Evolutionary conservation across 2,797 vertebrate species (phyloP).

Genomic region (Neosalanx taihuensis): DNA sequence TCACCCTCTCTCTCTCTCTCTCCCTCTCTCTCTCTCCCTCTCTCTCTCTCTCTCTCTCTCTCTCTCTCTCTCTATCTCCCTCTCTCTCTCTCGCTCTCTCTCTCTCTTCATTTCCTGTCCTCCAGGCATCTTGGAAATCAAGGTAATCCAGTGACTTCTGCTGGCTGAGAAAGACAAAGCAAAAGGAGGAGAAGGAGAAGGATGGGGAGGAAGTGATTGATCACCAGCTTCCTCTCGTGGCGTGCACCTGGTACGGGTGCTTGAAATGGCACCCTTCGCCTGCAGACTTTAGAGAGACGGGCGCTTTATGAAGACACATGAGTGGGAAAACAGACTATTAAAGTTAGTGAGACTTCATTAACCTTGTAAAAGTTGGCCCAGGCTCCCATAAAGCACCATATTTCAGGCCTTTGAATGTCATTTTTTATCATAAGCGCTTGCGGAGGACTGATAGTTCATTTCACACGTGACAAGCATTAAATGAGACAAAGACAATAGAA

Average conservation of each 20-base stretch:
- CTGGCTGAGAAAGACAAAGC: conserved; percentile 48
- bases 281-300: conserved; percentile 57
- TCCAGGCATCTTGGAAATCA: conserved; percentile 47
- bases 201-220: conserved; percentile 51
- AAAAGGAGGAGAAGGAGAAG: conserved; percentile 21
- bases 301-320: conserved; percentile 70
- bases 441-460: conserved; percentile 58
- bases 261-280: conserved; percentile 63
- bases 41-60: conserved; percentile 25
- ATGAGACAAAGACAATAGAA: conserved; percentile 66
- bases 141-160: conserved; percentile 46
- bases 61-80: conserved; percentile 25
- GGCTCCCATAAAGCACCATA: conserved; percentile 59
- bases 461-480: conserved; percentile 62
- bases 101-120: conserved; percentile 42
- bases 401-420: conserved; percentile 56
- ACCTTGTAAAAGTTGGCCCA: conserved; percentile 67
- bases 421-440: conserved; percentile 60
- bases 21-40: conserved; percentile 39
- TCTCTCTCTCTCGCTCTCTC: conserved; percentile 12
- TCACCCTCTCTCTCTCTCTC: conserved; percentile 19
- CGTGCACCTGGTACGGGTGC: conserved; percentile 57
- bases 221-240: conserved; percentile 55
- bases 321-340: conserved; percentile 68
- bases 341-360: conserved; percentile 74